Evolutionary conservation across 2,888 invertebrate species (phyloP).

Genomic region (Oeneis ivallda): DNA sequence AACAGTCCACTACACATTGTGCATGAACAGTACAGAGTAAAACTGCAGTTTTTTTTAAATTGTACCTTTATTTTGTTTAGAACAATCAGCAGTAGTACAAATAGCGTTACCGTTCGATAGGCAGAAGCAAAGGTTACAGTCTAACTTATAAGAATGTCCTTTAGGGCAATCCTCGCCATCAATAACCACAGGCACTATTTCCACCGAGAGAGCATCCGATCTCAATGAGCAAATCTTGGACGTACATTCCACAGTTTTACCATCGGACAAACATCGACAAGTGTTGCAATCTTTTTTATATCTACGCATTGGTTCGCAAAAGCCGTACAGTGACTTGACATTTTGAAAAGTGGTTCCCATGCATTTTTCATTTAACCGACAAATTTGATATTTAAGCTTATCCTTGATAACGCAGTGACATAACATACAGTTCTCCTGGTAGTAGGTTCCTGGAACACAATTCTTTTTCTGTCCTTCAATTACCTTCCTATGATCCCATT

Average conservation of each 20-base stretch:
- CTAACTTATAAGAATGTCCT: conserved; percentile 58
- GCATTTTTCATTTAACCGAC: conserved; percentile 48
- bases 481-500: not conserved
- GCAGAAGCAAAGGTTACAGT: conserved; percentile 67
- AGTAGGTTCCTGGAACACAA: conserved; percentile 54
- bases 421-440: conserved; percentile 55
- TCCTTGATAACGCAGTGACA: conserved; percentile 52
- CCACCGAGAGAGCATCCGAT: conserved; percentile 45
- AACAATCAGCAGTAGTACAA: conserved; percentile 60
- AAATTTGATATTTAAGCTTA: conserved; percentile 50
- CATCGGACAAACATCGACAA: conserved; percentile 59
- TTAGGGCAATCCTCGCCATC: conserved; percentile 49
- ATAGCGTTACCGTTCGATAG: conserved; percentile 62
- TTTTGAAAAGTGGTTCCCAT: not conserved
- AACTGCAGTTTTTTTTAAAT: conserved; percentile 7
- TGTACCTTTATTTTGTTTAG: conserved; percentile 11
- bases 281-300: conserved; percentile 60
- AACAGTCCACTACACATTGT: too few relatives aligned
- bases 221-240: conserved; percentile 46
- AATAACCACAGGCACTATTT: conserved; percentile 58
- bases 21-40: too few relatives aligned
- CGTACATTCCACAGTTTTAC: conserved; percentile 56
- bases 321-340: conserved; percentile 51
- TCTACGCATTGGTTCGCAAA: conserved; percentile 60
- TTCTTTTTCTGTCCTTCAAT: conserved; percentile 32